A percentile compares a stretch with the other conserved stretches of the same genome.
Conservation (phyloP, 92 coral and sea anemone genomes). For the Heteractis magnifica region DNA sequence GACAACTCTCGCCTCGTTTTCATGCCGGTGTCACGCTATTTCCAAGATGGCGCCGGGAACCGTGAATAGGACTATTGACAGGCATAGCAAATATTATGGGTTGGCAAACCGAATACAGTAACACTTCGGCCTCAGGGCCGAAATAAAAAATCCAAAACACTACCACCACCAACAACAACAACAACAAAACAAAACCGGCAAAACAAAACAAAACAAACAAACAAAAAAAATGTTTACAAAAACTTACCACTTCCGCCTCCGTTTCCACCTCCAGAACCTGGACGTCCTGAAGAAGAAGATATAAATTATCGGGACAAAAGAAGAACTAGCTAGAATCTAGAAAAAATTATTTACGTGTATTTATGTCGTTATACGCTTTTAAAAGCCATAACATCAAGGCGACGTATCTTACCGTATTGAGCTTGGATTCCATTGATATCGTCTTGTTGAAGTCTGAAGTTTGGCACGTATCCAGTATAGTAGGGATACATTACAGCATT, state of each 20-base stretch:
- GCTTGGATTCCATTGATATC: constrained; percentile 72
- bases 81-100: no score
- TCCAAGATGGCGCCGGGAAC: no score
- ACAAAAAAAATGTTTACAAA: background rate
- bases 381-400: background rate
- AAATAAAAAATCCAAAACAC: no score
- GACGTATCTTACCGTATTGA: constrained; percentile 60
- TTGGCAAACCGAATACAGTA: no score
- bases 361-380: background rate
- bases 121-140: no score
- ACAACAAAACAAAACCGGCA: background rate
- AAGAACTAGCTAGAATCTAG: no score
- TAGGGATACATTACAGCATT: constrained; percentile 87
- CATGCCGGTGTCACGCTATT: no score
- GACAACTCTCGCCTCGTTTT: no score
- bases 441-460: constrained; percentile 61
- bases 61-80: no score
- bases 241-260: background rate
- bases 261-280: background rate
- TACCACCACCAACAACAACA: constrained; percentile 6
- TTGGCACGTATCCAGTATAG: constrained; percentile 72
- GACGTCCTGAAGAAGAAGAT: background rate
- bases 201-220: no score
- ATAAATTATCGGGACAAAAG: background rate
- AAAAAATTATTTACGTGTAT: background rate